Evolutionary conservation across 1,140 invertebrate species (phyloP), one percentile per base, ranked within the genome.

Genomic region (Papilio polytes): DNA sequence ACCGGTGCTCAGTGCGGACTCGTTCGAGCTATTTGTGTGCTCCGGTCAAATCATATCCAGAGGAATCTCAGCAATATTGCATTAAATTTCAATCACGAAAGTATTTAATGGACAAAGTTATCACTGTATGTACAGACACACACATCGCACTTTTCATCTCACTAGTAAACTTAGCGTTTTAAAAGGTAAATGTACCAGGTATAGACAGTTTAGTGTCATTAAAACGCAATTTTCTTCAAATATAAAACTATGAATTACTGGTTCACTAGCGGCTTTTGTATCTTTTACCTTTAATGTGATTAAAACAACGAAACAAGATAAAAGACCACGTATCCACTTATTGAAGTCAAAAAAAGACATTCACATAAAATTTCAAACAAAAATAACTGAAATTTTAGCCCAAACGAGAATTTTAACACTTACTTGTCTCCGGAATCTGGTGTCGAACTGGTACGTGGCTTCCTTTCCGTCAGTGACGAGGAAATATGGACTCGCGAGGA

Each of bases 381-480:
- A n/a, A 22, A 36, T 4, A 36, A 36, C 2, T 6, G 4, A 36
- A 36, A 36, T 3, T 3, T 36, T 63, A 63, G 10, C 10, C 22
- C 13, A 59, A 59, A 1, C 15, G 31, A 70, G 31, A 15, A 2
- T 73, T 18, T 44, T 70, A 80, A 74, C 51, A 86, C 89, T 91
- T 82, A 93, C 92, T 78, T 85, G 85, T 41, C 81, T 89, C 59
- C 89, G 88, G 87, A 95, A 97, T 83, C 96, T 94, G 1, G 97
- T 97, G 41, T 96, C 95, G 87, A 97, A 96, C n/a, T 91, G 88
- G 88, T 96, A 97, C 6, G 96, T 96, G 48, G 92, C 88, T 78
- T 95, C 94, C 15, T 95, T 95, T 4, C 92, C 93, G 85, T 97
- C 97, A 0, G 96, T 94, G 51, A 95, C 87, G 2, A 97, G 86